These are phyloP conservation scores for Goniozus legneri DNA, from an alignment of 1,140 invertebrate genomes.

Conservation along the genomic window DNA sequence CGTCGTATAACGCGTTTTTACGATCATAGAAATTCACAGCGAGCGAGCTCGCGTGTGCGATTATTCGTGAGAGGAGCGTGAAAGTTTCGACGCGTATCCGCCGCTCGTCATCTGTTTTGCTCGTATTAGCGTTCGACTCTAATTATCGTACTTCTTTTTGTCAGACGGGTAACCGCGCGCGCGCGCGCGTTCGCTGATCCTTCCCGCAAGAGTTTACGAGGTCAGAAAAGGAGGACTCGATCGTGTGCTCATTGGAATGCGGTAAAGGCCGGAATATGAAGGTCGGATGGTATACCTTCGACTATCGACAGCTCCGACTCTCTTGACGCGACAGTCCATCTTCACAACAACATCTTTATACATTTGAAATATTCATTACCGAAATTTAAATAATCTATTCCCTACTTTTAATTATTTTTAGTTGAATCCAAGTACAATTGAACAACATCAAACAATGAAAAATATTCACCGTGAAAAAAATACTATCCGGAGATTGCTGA, in stretches of 20 bases:
- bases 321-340: too few species aligned
- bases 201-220: constrained; percentile 19
- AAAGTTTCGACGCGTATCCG: background rate
- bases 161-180: constrained; percentile 1
- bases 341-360: too few species aligned
- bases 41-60: too few species aligned
- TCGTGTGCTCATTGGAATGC: constrained; percentile 33
- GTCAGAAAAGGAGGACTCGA: constrained; percentile 35
- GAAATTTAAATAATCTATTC: too few species aligned
- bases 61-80: background rate
- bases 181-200: background rate
- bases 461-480: too few species aligned
- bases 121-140: background rate
- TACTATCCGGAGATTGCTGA: too few species aligned
- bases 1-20: too few species aligned
- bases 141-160: background rate
- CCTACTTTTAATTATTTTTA: too few species aligned
- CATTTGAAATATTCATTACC: too few species aligned
- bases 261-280: constrained; percentile 42
- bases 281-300: constrained; percentile 24
- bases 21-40: too few species aligned
- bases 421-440: too few species aligned
- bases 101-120: background rate
- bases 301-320: constrained; percentile 7
- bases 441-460: too few species aligned